Base-by-base conservation (phyloP, 2,113 vertebrate species). In the Diglossa brunneiventris region DNA sequence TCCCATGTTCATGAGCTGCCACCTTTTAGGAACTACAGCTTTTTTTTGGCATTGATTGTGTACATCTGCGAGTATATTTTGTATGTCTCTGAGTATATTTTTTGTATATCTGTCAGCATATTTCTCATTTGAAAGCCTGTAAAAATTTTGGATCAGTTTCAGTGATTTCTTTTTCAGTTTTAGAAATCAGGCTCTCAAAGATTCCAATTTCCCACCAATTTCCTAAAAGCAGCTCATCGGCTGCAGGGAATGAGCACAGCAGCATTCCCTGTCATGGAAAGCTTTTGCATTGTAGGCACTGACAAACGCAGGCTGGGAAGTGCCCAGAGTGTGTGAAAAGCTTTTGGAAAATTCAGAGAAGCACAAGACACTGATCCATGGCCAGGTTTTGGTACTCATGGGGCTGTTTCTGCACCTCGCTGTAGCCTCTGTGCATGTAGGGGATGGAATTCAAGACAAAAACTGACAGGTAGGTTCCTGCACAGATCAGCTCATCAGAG, bases 351-450 rank as follows among this genome's bases (percentile, higher is more conserved):
- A 10, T 16, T 86, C 23, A 42, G 18, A 33, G 24, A 28, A 49
- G 13, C 30, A 15, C 21, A 74, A 8, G 19, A 13, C 5, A 4
- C 13, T 22, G 31, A 19, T 39, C 47, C 23, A 6, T 7, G 27
- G 49, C 46, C 68, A 70, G 5, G 13, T 52, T 75, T 59, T 58
- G 55, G 3, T 15, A 4, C 10, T 67, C 18, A 1, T 4, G 17
- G 50, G 24, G 50, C 7, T 64, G 0, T 85, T 91, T 63, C 22
- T 61, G 30, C 7, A 1, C 23, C 27, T 73, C 53, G 2, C 5
- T 63, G 42, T 22, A 14, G 37, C 19, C 7, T 62, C 46, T 90
- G 33, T 55, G 55, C 39, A 5, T 0, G 0, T 1, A 55, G 46
- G 42, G 8, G 17, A 1, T 35, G 35, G 49, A 76, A 46, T 63